phyloP scores from a whole-genome alignment of 2,888 invertebrate species.

The Dynastes maya region DNA sequence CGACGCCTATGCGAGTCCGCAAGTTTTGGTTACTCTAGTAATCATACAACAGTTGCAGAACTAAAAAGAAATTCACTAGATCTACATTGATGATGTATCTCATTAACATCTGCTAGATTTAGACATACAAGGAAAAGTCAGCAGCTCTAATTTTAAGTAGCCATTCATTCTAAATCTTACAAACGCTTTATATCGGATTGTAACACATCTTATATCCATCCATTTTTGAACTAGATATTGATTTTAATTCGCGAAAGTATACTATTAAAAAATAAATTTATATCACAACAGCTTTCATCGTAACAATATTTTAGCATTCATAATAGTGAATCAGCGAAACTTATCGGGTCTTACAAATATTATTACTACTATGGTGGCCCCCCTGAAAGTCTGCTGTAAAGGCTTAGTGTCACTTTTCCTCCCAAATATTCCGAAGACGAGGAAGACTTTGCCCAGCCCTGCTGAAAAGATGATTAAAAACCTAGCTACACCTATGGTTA shows the following conservation, averaged over 20 bases:
- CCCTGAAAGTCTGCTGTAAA: too few species aligned
- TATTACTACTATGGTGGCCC: not conserved
- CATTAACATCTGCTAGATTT: not conserved
- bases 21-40: not conserved
- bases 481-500: too few species aligned
- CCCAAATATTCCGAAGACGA: too few species aligned
- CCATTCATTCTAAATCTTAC: not conserved
- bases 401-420: too few species aligned
- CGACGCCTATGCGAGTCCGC: too few species aligned
- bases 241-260: not conserved
- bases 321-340: not conserved
- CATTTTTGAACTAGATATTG: too few species aligned
- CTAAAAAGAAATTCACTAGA: not conserved
- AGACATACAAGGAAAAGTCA: not conserved
- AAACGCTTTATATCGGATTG: not conserved
- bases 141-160: slow-evolving; percentile 17
- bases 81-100: not conserved
- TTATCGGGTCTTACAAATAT: not conserved
- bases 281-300: slow-evolving; percentile 34
- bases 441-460: too few species aligned
- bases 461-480: too few species aligned
- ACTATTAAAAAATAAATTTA: not conserved
- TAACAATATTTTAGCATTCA: slow-evolving; percentile 20
- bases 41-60: not conserved
- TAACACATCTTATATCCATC: not conserved